Evolutionary conservation across 2,797 vertebrate genomes (phyloP), one percentile per base, ranked within the genome.

Genomic region (Gymnothorax javanicus): DNA sequence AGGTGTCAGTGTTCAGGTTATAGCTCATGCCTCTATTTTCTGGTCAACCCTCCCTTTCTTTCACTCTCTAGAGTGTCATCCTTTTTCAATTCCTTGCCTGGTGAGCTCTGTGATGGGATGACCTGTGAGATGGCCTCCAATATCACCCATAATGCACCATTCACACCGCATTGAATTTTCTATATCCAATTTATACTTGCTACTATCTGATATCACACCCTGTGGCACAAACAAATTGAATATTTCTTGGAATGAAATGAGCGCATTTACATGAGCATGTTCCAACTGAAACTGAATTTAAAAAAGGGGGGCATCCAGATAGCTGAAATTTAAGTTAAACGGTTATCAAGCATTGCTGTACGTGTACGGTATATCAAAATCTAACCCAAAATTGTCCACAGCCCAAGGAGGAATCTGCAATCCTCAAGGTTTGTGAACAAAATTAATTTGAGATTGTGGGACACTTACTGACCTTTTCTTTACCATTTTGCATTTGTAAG

Each of bases 101-200:
- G 73, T 77, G 73, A 79, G 50, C 75, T 17, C 75, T 52, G 75
- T 79, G 75, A 79, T 54, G 75, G 50, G 43, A 23, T 79, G 15
- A 79, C 75, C 75, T 12, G 50, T 79, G 75, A 52, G 50, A 54
- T 79, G 75, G 50, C 75, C 50, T 79, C 50, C 5, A 8, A 54
- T 43, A 54, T 79, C 50, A 54, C 43, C 50, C 75, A 52, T 79
- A 79, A 54, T 79, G 75, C 75, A 79, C 50, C 17, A 52, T 23
- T 17, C 50, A 54, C 43, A 79, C 43, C 54, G 0, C 75, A 79
- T 50, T 75, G 71, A 79, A 79, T 54, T 54, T 79, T 79, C 75
- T 7, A 20, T 20, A 79, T 79, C 75, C 43, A 79, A 79, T 79
- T 79, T 79, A 52, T 27, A 71, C 11, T 15, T 52, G 15, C 75